These are phyloP conservation scores for Aricia artaxerxes DNA, from an alignment of 2,888 invertebrate species.

Conservation along the genomic window DNA sequence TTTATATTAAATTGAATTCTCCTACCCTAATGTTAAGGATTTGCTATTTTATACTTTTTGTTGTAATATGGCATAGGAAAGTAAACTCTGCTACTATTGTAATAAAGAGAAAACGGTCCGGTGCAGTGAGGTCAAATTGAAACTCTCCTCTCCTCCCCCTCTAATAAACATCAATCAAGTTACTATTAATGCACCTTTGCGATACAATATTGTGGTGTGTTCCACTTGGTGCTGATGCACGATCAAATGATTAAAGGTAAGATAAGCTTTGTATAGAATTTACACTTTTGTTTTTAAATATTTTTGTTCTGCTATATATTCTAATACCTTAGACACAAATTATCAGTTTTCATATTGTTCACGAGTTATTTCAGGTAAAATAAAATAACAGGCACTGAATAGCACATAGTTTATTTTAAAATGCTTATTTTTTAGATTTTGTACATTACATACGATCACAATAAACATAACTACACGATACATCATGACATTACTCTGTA, in stretches of 20 bases:
- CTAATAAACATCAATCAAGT: constrained; percentile 68
- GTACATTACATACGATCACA: no score
- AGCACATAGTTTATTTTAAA: no score
- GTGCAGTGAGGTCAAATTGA: constrained; percentile 40
- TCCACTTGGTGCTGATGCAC: constrained; percentile 44
- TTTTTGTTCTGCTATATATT: no score
- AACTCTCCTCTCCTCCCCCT: constrained; percentile 42
- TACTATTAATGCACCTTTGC: constrained; percentile 69
- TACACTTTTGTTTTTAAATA: no score
- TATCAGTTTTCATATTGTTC: no score
- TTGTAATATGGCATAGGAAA: constrained; percentile 23
- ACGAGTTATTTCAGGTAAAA: no score
- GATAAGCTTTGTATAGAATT: not conserved
- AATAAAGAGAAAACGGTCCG: constrained; percentile 35
- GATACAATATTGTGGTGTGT: constrained; percentile 50
- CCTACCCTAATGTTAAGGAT: not conserved
- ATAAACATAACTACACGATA: no score
- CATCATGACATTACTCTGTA: no score
- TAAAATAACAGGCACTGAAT: no score
- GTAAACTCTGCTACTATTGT: constrained; percentile 17
- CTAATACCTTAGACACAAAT: no score
- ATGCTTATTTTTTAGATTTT: no score
- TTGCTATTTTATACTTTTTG: not conserved
- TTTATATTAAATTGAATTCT: not conserved
- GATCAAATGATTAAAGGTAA: not conserved